Base-by-base conservation (phyloP, 2,888 invertebrate genomes). In the Coleophora flavipennella region DNA sequence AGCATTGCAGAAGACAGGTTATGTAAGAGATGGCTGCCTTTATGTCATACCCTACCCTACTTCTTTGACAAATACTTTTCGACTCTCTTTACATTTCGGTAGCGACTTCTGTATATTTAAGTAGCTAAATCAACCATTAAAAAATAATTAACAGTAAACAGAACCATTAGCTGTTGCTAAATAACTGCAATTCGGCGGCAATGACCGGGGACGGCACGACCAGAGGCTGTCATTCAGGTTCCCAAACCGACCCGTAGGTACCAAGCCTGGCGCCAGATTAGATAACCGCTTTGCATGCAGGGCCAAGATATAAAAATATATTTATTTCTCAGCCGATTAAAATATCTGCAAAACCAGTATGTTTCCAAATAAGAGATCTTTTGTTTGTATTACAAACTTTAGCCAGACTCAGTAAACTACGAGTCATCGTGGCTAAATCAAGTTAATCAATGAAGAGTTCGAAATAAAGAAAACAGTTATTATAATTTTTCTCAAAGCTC, bases 151-250 rank as follows among this genome's bases (percentile, higher is more conserved):
- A 66, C 67, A 58, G 67, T 63, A 71, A 67, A 69, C 61, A 71
- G 59, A 11, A 52, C 68, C 67, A 65, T 62, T 66, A 59, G 62
- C 20, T 4, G 20, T 20, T 62, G 67, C 68, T 68, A 73, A 74
- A 76, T 81, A 81, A 81, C 81, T 79, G 83, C 81, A 80, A 76
- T 62, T 68, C 51, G 65, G 67, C 62, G 79, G 63, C 83, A 81
- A 80, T 72, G 83, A 81, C 81, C 83, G 68, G 60, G 57, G 65
- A 59, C 54, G 65, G 65, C 64, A 63, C 48, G 42, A 38, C 42
- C 43, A 50, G 52, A 63, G 72, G 71, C 71, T 69, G 78, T 71
- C 65, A 65, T 65, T 67, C 83, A 63, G 75, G 79, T 79, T 78
- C 61, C 63, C 59, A 75, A 75, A 68, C 62, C 70, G 67, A 70